These are phyloP conservation scores for Synanthedon tipuliformis DNA, from an alignment of 2,888 invertebrate genomes.

Conservation along the genomic window DNA sequence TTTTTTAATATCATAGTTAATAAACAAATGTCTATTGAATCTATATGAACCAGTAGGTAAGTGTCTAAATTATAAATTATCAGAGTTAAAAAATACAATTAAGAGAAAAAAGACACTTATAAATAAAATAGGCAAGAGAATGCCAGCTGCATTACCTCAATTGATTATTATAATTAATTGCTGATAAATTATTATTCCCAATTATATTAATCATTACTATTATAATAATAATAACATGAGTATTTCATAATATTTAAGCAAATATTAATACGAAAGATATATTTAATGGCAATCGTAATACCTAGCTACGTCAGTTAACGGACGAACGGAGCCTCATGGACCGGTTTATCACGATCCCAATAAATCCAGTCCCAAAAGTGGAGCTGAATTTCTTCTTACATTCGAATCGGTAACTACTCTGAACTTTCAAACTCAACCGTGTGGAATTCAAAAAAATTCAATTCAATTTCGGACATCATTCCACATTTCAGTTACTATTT, in stretches of 20 bases:
- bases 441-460: background rate
- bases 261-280: constrained; percentile 23
- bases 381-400: background rate
- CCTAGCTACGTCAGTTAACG: constrained; percentile 28
- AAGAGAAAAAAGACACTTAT: too few relatives aligned
- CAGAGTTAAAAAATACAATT: too few relatives aligned
- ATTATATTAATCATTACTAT: background rate
- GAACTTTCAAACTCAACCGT: too few relatives aligned
- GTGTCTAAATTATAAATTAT: too few relatives aligned
- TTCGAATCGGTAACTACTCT: background rate
- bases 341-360: constrained; percentile 54
- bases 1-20: too few relatives aligned
- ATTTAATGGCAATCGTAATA: constrained; percentile 24
- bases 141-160: too few relatives aligned
- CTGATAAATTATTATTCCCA: too few relatives aligned
- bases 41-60: too few relatives aligned
- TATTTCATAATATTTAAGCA: background rate
- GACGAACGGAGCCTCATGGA: constrained; percentile 43
- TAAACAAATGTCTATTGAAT: too few relatives aligned
- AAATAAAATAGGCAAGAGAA: too few relatives aligned
- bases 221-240: background rate
- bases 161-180: too few relatives aligned
- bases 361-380: constrained; percentile 33
- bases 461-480: constrained; percentile 17
- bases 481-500: too few relatives aligned